Conservation (phyloP, 2,113 vertebrate genomes). For the Papio anubis region DNA sequence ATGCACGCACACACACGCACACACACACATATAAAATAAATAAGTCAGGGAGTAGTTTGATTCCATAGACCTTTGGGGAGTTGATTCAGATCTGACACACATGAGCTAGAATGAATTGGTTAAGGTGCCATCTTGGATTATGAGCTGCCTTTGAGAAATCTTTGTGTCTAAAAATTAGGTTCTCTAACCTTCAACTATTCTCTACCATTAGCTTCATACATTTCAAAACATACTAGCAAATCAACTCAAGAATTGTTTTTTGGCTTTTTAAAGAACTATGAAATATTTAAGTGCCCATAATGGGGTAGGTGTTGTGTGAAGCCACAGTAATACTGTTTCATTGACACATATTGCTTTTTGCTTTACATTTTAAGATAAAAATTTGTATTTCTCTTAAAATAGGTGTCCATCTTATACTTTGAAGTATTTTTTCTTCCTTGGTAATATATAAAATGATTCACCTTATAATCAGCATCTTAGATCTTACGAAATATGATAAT, state of each 20-base stretch:
- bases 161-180: background rate
- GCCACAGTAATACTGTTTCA: background rate
- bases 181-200: background rate
- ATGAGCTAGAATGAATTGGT: background rate
- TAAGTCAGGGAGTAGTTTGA: background rate
- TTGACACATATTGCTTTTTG: background rate
- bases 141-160: background rate
- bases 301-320: background rate
- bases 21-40: background rate
- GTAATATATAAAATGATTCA: background rate
- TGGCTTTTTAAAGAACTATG: background rate
- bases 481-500: conserved; percentile 4
- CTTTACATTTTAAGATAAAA: conserved; percentile 34
- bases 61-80: background rate
- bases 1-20: no score
- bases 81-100: background rate
- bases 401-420: background rate
- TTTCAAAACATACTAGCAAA: background rate
- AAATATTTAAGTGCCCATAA: background rate
- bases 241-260: background rate
- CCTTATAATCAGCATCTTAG: background rate
- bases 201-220: background rate
- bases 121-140: background rate
- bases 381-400: background rate
- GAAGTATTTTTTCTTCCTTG: background rate